Evolutionary conservation across 2,797 vertebrate genomes (phyloP), one percentile per base, ranked within the genome.

Genomic region (Acanthurus leucopareius): DNA sequence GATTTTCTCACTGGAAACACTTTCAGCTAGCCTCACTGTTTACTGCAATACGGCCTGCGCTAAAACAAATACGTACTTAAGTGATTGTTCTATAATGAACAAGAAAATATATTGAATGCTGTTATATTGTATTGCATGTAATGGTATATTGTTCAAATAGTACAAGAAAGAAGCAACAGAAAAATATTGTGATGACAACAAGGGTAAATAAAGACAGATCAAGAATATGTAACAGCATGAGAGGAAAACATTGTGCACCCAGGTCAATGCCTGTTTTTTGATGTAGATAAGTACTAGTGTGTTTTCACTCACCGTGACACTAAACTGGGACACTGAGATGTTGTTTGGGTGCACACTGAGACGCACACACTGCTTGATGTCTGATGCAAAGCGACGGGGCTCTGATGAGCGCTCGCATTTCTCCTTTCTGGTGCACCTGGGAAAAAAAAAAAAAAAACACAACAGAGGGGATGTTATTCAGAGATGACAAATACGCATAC

Each of bases 311-410:
- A 99, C 98, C 97, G 96, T 95, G 48, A 99, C 97, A 3, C 96
- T 99, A 86, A 97, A 99, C 95, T 99, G 98, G 83, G 97, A 99
- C 87, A 99, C 98, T 0, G 98, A 99, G 94, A 99, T 99, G 95
- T 99, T 99, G 95, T 97, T 99, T 79, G 98, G 98, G 61, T 98
- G 97, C 68, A 99, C 98, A 0, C 96, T 99, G 73, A 99, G 96
- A 17, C 96, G 96, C 83, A 99, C 98, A 2, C 98, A 99, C 89
- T 99, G 98, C 91, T 97, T 97, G 95, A 98, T 96, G 93, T 99
- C 97, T 0, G 97, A 98, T 84, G 98, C 97, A 35, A 99, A 99
- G 87, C 98, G 95, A 25, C 97, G 95, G 13, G 97, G 97, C 82
- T 99, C 98, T 1, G 92, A 94, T 79, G 97, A 98, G 62, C 98